Evolutionary conservation across 1,140 invertebrate species (phyloP), one percentile per base, ranked within the genome.

Genomic region (Drosophila sproati): DNA sequence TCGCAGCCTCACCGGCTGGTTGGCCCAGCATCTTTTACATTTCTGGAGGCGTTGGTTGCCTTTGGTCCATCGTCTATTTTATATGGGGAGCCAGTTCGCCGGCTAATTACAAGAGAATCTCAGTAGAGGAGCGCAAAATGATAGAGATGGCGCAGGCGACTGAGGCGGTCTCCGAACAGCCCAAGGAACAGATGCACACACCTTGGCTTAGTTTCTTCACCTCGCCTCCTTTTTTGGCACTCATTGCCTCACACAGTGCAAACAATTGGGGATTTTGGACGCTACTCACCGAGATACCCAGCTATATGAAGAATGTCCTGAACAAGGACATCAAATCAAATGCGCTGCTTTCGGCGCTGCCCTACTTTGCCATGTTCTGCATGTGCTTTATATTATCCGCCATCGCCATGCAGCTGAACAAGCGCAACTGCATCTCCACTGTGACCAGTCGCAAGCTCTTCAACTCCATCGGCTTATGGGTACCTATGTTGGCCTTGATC

Each of bases 241-340:
- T 98, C 6, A 94, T 97, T 12, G 93, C 97, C 2, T 95, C 95
- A 0, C 97, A 99, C 88, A 96, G 96, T 83, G 95, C 97, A 0
- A 96, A 98, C 86, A 98, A 98, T 90, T 99, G 98, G 98, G 98
- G 97, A 2, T 98, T 97, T 92, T 98, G 98, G 94, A 98, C 97
- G 4, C 94, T 99, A 41, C 93, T 99, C 31, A 98, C 97, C 0
- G 96, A 98, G 92, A 96, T 99, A 81, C 98, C 98, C 0, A 96
- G 95, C 0, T 99, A 98, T 88, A 96, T 99, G 94, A 95, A 95
- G 41, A 94, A 95, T 60, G 95, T 98, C 0, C 94, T 99, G 0
- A 93, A 95, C 64, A 97, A 96, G 76, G 94, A 98, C 62, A 95
- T 99, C 28, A 94, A 96, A 92, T 92, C 94, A 39, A 96, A 96